phyloP scores from a whole-genome alignment of 2,113 vertebrate species.

The Pardalotus punctatus region DNA sequence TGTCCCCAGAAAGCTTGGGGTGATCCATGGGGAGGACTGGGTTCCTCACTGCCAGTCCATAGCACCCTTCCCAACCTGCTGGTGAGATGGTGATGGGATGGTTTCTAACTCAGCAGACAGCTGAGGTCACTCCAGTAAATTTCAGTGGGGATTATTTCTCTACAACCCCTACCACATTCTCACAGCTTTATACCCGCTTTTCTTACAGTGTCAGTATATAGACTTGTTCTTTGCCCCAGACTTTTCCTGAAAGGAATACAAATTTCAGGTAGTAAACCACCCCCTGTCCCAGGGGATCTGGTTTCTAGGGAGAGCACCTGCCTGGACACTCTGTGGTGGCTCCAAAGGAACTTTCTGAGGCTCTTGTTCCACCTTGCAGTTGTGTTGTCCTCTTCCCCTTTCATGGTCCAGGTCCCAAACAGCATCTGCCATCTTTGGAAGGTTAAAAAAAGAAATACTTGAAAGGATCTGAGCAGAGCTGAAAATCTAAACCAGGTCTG shows the following conservation, averaged over 20 bases:
- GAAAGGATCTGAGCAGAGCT: not conserved
- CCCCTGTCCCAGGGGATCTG: not conserved
- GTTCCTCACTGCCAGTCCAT: not conserved
- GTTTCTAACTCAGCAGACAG: not conserved
- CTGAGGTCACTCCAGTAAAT: not conserved
- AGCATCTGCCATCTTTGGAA: not conserved
- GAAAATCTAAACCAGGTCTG: not conserved
- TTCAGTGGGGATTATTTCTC: not conserved
- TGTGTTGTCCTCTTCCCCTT: not conserved
- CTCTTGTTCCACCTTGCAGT: not conserved
- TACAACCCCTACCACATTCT: not conserved
- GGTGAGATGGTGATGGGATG: not conserved
- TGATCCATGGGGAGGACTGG: not conserved
- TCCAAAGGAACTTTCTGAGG: not conserved
- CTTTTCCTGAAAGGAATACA: not conserved
- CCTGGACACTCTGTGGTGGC: not conserved
- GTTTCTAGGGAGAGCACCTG: not conserved
- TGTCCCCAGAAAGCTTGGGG: not conserved
- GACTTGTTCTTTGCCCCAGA: not conserved
- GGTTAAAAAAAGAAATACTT: not conserved
- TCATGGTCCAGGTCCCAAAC: not conserved
- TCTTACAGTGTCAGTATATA: not conserved
- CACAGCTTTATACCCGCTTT: not conserved
- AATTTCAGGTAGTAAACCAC: not conserved
- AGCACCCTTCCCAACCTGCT: not conserved